Conservation (phyloP, 2,797 vertebrate species). For the Percopsis omiscomaycus region DNA sequence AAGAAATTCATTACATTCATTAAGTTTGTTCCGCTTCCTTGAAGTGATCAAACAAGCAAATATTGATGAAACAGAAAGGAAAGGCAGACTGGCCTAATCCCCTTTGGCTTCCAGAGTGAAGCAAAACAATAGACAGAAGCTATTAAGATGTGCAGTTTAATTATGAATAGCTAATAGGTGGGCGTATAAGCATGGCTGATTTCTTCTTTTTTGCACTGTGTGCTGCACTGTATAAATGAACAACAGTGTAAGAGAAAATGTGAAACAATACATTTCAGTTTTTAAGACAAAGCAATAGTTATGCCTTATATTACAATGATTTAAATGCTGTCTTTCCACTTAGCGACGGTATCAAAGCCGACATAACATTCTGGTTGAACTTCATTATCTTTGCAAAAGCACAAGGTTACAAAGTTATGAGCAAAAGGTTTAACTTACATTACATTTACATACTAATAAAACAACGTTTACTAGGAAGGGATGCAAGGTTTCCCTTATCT, state of each 20-base stretch:
- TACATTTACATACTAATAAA: neutral
- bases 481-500: too few relatives aligned
- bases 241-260: constrained; percentile 40
- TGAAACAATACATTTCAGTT: constrained; percentile 43
- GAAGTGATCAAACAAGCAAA: constrained; percentile 24
- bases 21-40: neutral
- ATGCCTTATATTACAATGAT: constrained; percentile 35
- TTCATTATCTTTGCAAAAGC: neutral
- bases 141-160: constrained; percentile 63
- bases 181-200: constrained; percentile 49
- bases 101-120: constrained; percentile 18
- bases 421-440: neutral
- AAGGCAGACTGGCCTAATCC: neutral
- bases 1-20: constrained; percentile 14
- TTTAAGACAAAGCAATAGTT: constrained; percentile 49
- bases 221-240: constrained; percentile 49
- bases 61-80: constrained; percentile 32
- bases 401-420: neutral
- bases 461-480: neutral
- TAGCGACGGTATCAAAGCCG: constrained; percentile 18
- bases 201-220: constrained; percentile 50
- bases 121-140: constrained; percentile 49
- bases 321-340: constrained; percentile 20
- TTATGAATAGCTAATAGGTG: constrained; percentile 58
- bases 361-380: neutral